phyloP scores from a whole-genome alignment of 2,888 invertebrate species.

The Balanococcus diminutus region DNA sequence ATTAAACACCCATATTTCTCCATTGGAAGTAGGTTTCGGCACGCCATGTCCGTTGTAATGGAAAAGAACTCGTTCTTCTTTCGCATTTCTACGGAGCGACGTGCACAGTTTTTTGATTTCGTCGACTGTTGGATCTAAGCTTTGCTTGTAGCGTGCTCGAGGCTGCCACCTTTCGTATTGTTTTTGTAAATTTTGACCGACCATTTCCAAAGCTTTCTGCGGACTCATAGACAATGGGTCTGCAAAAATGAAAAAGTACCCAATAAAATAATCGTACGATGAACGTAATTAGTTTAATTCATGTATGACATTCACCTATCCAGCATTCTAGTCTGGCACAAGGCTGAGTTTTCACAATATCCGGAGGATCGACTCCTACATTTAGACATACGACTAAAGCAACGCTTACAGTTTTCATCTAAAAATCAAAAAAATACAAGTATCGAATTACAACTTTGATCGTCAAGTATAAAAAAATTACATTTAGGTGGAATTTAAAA shows the following conservation, averaged over 20 bases:
- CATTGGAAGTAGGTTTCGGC: conserved; percentile 95
- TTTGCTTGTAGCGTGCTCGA: conserved; percentile 94
- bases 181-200: conserved; percentile 88
- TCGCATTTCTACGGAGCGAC: conserved; percentile 92
- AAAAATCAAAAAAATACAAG: conserved; percentile 57
- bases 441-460: not conserved
- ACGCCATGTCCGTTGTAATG: conserved; percentile 99
- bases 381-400: conserved; percentile 96
- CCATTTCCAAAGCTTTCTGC: conserved; percentile 88
- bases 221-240: conserved; percentile 88
- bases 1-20: conserved; percentile 99
- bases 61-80: conserved; percentile 96
- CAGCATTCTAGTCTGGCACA: conserved; percentile 96
- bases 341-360: conserved; percentile 95
- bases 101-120: conserved; percentile 97
- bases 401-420: conserved; percentile 99
- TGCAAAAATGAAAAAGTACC: conserved; percentile 60
- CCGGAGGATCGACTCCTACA: conserved; percentile 99
- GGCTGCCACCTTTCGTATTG: conserved; percentile 99
- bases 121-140: conserved; percentile 95
- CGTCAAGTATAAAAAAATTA: not conserved
- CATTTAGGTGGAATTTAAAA: not conserved
- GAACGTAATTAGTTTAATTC: not conserved
- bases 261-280: not conserved
- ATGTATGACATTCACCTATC: conserved; percentile 76